Base-by-base conservation (phyloP, 2,888 invertebrate genomes). In the Lordiphosa andalusiaca region DNA sequence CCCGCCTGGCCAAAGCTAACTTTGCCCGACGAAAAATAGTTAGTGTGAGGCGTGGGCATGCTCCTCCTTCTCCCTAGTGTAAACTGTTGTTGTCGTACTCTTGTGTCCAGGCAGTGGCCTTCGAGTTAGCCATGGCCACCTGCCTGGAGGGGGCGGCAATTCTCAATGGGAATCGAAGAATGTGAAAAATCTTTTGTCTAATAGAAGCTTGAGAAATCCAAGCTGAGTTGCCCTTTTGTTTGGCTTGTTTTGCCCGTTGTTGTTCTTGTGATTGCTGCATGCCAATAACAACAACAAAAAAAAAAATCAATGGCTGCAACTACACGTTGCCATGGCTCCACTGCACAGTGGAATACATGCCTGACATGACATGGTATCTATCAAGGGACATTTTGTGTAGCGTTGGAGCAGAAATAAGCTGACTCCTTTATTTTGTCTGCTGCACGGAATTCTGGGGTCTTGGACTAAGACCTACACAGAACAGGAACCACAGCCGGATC, bases 271-370 rank as follows among this genome's bases (percentile, higher is more conserved):
- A 23, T 35, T 42, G 21, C 23, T 71, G 80, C 76, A 72, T 53
- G 65, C 70, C 73, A 75, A 74, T 77, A 71, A 66, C 60, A 63
- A 63, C 65, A 63, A 64, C 65, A 63, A 1, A 64, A 16, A 44
- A 46, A 62, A 77, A 76, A 77, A 77, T 77, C 77, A 77, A 77
- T 77, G 81, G 19, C 60, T 76, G 75, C 75, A 81, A 47, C 56
- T 37, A 48, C 36, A 50, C 60, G 77, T 77, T 77, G 77, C 81
- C 77, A 77, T 76, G 77, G 67, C 38, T n/a, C 23, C 42, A 13
- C 30, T 9, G 30, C 30, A 30, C 30, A 10, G 30, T 30, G 25
- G 25, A 7, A 3, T 6, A 25, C 3, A n/a, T n/a, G n/a, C n/a
- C n/a, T n/a, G n/a, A n/a, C n/a, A n/a, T n/a, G n/a, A n/a, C n/a